Evolutionary conservation across 2,797 vertebrate species (phyloP), one percentile per base, ranked within the genome.

Genomic region (Gallinago stenura): DNA sequence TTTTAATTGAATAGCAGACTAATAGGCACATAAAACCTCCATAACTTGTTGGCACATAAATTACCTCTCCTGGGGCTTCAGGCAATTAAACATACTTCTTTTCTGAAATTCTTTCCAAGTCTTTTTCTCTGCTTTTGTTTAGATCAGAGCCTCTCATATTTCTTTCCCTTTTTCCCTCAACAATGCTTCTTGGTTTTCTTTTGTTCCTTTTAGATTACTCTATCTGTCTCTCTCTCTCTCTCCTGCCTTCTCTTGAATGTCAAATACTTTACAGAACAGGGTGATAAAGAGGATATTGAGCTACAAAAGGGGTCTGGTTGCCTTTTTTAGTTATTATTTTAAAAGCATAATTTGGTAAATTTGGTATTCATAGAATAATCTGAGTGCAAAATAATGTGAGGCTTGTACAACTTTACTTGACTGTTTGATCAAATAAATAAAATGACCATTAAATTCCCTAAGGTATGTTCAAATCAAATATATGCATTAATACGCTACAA

Each of bases 1-100:
- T 98, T 97, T 98, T 96, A 97, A 98, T 94, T 98, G 94, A 98
- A 97, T 95, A 97, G 83, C 93, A 97, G 96, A 96, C 93, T 98
- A 98, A 97, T 97, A 96, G 96, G 94, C 94, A 97, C 90, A 97
- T 97, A 98, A 98, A 98, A 95, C 73, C 91, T 93, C 94, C 82
- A 94, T 95, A 96, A 97, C 72, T 96, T 97, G 57, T 97, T 98
- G 97, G 80, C 92, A 97, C 65, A 83, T 96, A 97, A 97, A 97
- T 97, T 97, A 85, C 81, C 54, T 98, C 95, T 97, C 96, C 88
- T 92, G 95, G 88, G 96, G 92, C 89, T 88, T 31, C 85, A 90
- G 78, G 88, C 93, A 96, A 97, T 97, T 97, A 97, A 98, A 97
- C n/a, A 93, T 95, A 93, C 66, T 73, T 75, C 65, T 97, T 76